Evolutionary conservation across 2,113 vertebrate species (phyloP), one percentile per base, ranked within the genome.

Genomic region (Sitta europaea): DNA sequence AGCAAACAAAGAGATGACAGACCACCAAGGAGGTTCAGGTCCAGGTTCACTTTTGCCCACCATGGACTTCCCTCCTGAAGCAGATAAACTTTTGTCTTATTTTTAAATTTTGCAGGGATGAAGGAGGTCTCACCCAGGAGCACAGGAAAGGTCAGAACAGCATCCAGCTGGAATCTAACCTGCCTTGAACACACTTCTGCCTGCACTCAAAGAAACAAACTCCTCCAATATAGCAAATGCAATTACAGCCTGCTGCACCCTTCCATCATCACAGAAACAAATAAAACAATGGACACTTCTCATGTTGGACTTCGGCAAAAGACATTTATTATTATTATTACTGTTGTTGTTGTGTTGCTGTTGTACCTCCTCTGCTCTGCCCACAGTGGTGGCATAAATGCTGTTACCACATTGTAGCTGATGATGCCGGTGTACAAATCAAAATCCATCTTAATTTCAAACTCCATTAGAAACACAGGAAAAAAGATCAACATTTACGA

Each of bases 381-480:
- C 94, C 94, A 95, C 95, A 96, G 90, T 65, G 95, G 90, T 93
- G 88, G 92, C 96, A 93, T 61, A 95, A 96, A 95, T 45, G 92
- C 91, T 92, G 95, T 95, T 96, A 96, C 96, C 95, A 94, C 79
- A 96, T 28, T 36, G 91, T 22, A 94, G 94, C 88, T 91, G 96
- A 94, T 54, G 96, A 91, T 82, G 96, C 92, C 92, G 95, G 91
- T 82, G 95, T 93, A 96, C 96, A 96, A 96, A 96, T 96, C 95
- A 96, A 96, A 96, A 96, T 91, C 95, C 92, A 97, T 92, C 95
- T 94, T 94, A 94, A 94, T 94, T 92, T 95, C 94, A 96, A 97
- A 95, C 92, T 96, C 88, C 94, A 94, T 97, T 95, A 94, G 96
- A 95, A 97, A 97, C 95, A 96, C 94, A 97, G 96, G 96, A 94